phyloP scores from a whole-genome alignment of 2,797 vertebrate species.

The Scarus forsteni region DNA sequence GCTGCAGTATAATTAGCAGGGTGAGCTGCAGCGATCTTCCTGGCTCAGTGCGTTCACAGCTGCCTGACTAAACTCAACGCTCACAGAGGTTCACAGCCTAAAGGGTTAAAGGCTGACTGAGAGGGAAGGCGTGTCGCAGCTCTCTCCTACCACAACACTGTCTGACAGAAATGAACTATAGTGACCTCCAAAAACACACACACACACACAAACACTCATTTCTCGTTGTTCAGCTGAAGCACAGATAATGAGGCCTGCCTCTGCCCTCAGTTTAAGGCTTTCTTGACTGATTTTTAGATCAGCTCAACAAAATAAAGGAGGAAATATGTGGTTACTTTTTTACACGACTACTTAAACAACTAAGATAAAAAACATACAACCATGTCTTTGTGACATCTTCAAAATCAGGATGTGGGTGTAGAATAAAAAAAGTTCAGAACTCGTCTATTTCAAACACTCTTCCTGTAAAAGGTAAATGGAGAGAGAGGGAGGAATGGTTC shows the following conservation, averaged over 20 bases:
- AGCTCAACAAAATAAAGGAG: background rate
- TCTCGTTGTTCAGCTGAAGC: conserved; percentile 33
- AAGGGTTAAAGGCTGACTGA: conserved; percentile 71
- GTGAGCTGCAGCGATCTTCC: conserved; percentile 15
- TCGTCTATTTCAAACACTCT: no score
- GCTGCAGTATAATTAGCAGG: conserved; percentile 24
- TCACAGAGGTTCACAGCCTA: conserved; percentile 18
- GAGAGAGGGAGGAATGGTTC: no score
- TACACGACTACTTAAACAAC: conserved; percentile 6
- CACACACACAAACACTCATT: conserved; percentile 65
- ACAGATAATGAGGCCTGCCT: conserved; percentile 33
- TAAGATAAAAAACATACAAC: background rate
- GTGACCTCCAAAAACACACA: conserved; percentile 75
- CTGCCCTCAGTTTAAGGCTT: background rate
- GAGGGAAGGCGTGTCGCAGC: conserved; percentile 62
- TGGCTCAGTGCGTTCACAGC: conserved; percentile 6
- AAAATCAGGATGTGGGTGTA: no score
- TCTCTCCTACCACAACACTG: conserved; percentile 57
- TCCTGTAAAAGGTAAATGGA: no score
- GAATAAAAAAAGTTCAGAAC: no score
- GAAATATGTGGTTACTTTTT: conserved; percentile 3
- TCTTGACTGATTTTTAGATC: background rate
- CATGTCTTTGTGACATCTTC: no score
- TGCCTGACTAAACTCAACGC: conserved; percentile 33
- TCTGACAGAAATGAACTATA: conserved; percentile 75